phyloP scores from a whole-genome alignment of 2,797 vertebrate genomes.

The Otus scops region DNA sequence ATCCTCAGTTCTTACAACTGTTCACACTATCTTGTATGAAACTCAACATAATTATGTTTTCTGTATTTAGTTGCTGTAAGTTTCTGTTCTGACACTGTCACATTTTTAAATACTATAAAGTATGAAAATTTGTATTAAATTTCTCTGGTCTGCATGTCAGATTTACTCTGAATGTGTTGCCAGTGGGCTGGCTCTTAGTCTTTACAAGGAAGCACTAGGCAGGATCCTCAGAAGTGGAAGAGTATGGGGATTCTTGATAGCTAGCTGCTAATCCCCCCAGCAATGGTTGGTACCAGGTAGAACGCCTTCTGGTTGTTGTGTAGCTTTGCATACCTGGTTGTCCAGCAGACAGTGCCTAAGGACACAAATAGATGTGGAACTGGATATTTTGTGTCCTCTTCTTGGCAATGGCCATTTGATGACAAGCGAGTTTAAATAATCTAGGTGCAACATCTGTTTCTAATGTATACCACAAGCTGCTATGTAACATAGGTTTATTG shows the following conservation, averaged over 20 bases:
- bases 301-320: neutral
- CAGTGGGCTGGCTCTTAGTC: neutral
- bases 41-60: neutral
- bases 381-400: neutral
- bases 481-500: accelerated
- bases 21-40: neutral
- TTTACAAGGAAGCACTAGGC: neutral
- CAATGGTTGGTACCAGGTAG: accelerated
- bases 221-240: neutral
- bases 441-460: neutral
- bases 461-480: neutral
- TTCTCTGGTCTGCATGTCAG: neutral
- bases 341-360: neutral
- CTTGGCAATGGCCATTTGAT: neutral
- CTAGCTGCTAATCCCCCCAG: neutral
- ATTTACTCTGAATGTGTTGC: neutral
- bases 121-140: neutral
- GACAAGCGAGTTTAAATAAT: neutral
- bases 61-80: neutral
- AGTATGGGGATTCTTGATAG: neutral
- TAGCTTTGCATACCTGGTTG: neutral
- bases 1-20: neutral
- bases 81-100: neutral
- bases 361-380: neutral
- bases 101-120: neutral